Evolutionary conservation across 2,113 vertebrate species (phyloP).

Genomic region (Pseudopipra pipra): DNA sequence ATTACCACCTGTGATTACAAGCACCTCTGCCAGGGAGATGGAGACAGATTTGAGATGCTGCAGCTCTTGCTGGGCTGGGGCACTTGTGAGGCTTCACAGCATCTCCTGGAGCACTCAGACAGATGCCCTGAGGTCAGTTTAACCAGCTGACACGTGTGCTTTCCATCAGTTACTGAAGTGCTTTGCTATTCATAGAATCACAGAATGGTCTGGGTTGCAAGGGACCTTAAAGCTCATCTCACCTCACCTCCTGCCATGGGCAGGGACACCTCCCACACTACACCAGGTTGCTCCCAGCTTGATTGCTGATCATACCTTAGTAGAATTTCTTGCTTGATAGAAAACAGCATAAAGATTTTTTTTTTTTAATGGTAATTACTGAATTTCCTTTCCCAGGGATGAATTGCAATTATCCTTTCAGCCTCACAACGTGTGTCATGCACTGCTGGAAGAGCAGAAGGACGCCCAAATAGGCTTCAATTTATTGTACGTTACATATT

Average conservation of each 20-base stretch:
- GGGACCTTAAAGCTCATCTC: not conserved
- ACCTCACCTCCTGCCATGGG: not conserved
- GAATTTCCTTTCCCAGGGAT: not conserved
- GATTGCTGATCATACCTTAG: not conserved
- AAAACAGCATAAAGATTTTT: not conserved
- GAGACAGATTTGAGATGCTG: accelerated
- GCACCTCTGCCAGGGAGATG: not conserved
- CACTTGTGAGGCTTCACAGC: not conserved
- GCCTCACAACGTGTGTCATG: not conserved
- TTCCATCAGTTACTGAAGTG: not conserved
- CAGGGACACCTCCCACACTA: not conserved
- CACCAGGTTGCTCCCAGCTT: not conserved
- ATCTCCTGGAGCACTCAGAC: not conserved
- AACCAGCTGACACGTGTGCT: not conserved
- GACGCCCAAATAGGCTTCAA: slow-evolving; percentile 5
- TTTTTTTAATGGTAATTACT: not conserved
- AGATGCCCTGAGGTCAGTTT: accelerated
- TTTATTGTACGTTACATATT: not conserved
- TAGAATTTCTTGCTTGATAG: not conserved
- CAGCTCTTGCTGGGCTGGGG: not conserved
- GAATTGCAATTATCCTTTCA: not conserved
- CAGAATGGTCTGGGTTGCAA: not conserved
- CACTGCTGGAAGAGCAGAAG: not conserved
- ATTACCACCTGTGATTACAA: not conserved
- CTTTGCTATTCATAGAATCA: not conserved